A percentile compares a stretch with the other conserved stretches of the same genome.
These are phyloP conservation scores for Agrochola macilenta DNA, from an alignment of 2,888 invertebrate genomes.

Conservation along the genomic window DNA sequence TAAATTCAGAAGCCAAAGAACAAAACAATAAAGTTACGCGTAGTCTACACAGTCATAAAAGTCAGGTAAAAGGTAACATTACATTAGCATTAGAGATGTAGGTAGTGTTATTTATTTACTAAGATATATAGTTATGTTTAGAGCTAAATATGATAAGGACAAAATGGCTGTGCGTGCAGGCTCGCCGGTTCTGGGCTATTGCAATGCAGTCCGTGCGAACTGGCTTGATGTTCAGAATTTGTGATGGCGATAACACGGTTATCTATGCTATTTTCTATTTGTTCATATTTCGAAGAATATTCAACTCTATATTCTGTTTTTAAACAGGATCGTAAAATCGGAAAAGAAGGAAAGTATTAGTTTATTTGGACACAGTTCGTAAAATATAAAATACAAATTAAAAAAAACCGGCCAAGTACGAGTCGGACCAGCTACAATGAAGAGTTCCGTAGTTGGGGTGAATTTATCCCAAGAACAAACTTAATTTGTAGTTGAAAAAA, in stretches of 20 bases:
- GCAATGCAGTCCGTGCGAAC: conserved; percentile 83
- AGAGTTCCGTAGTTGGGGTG: too few species aligned
- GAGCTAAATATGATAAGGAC: conserved; percentile 68
- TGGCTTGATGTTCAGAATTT: conserved; percentile 79
- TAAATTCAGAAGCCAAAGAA: conserved; percentile 19
- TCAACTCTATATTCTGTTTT: not conserved
- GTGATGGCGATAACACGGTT: conserved; percentile 80
- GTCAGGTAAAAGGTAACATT: conserved; percentile 44
- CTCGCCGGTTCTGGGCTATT: conserved; percentile 74
- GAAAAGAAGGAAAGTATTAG: not conserved
- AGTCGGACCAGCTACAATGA: too few species aligned
- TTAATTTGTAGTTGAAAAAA: too few species aligned
- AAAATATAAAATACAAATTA: not conserved
- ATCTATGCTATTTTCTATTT: conserved; percentile 59
- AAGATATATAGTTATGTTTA: conserved; percentile 20
- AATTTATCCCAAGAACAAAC: too few species aligned
- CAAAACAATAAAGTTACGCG: conserved; percentile 16
- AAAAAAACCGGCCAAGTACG: not conserved
- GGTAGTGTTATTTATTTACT: conserved; percentile 24
- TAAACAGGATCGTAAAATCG: not conserved
- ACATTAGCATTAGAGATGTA: conserved; percentile 33
- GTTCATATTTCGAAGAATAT: conserved; percentile 21
- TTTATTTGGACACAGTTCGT: not conserved
- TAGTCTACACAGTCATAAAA: conserved; percentile 27
- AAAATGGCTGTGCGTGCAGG: conserved; percentile 78